Percentiles rank a stretch among this genome's conserved stretches.
Conservation (phyloP, 1,140 invertebrate species). For the Euschistus heros region DNA sequence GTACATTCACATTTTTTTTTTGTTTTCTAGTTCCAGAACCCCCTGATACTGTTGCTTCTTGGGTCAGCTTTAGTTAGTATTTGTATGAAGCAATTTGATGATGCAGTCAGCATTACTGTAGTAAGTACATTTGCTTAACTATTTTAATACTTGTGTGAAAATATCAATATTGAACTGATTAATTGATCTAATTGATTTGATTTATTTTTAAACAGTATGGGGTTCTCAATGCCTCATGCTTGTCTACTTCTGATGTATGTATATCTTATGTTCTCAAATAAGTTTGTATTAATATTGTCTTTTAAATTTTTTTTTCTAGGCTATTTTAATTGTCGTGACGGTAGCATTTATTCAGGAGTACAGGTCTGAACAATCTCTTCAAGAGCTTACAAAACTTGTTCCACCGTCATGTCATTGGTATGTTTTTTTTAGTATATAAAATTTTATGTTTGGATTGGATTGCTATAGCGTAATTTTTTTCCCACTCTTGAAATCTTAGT, state of each 20-base stretch:
- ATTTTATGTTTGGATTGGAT: neutral
- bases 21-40: constrained; percentile 82
- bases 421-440: constrained; percentile 22
- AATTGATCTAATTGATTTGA: too few relatives aligned
- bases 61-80: constrained; percentile 93
- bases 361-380: constrained; percentile 97
- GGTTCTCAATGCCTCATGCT: neutral
- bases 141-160: neutral
- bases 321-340: constrained; percentile 92
- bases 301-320: constrained; percentile 41
- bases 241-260: neutral
- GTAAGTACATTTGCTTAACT: constrained; percentile 49
- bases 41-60: constrained; percentile 86
- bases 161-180: too few relatives aligned
- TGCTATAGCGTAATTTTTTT: neutral
- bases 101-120: constrained; percentile 96
- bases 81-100: constrained; percentile 95
- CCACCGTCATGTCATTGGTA: constrained; percentile 81
- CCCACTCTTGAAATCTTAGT: too few relatives aligned
- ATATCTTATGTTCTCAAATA: neutral
- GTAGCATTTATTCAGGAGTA: constrained; percentile 99
- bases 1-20: neutral
- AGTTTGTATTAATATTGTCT: constrained; percentile 15
- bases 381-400: constrained; percentile 96
- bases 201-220: neutral